Evolutionary conservation across 37 sponge, comb jelly and placozoan genomes (phyloP), one percentile per base, ranked within the genome.

Genomic region (Haliclona indistincta): DNA sequence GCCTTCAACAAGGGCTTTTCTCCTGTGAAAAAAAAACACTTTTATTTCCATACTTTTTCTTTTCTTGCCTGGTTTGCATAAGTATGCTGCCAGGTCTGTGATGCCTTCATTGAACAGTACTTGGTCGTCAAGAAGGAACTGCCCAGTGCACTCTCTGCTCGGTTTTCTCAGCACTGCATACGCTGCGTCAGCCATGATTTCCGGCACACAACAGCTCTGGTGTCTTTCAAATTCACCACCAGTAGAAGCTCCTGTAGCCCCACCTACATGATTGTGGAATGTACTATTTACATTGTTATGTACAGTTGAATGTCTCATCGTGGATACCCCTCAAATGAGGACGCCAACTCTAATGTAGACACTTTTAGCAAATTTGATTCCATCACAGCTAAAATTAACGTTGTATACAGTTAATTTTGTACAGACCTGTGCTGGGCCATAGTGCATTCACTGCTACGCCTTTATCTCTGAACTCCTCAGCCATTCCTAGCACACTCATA

Each of bases 101-200:
- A 88, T 77, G 54, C 85, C 93, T n/a, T 68, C 81, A n/a, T 84
- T 68, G 67, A 20, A 63, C 64, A 93, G 53, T 4, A 90, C 77
- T 26, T 84, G 82, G 10, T 93, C 93, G 71, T 93, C 93, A 36
- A 93, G 65, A 37, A 75, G 76, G 68, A 87, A 93, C 62, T 93
- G 77, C 28, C 88, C 93, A 63, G 85, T 93, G 19, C 56, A 56
- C 33, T 81, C 68, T 6, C 36, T 38, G 32, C 84, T 76, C 43
- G 71, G 71, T 60, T 69, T 63, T 40, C 76, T 73, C 23, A 93
- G 54, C 34, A 93, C 84, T 7, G 77, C 80, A 77, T 84, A 93
- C 1, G 93, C 93, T 36, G 88, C 93, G 73, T 93, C 93, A 20
- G 88, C 88, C 88, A 93, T 84, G 26, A 88, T 93, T 41, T 88